phyloP scores from a whole-genome alignment of 2,888 invertebrate species.

The Crematogaster levior region DNA sequence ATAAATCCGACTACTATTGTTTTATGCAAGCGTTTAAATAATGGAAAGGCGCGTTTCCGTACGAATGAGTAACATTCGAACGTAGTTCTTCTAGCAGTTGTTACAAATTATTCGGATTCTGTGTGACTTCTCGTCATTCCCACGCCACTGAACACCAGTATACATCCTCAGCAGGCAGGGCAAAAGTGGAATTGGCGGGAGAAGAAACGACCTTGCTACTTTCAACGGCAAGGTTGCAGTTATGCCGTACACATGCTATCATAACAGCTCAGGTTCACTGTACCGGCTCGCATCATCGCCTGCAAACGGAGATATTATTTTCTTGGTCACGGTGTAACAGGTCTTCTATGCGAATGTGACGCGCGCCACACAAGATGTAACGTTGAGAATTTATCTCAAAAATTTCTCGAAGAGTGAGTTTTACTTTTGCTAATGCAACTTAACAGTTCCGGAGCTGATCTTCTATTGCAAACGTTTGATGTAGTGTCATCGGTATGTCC shows the following conservation, averaged over 20 bases:
- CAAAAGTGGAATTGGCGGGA: constrained; percentile 64
- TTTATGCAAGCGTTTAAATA: not conserved
- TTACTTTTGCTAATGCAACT: not conserved
- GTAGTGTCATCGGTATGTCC: not conserved
- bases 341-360: not conserved
- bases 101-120: not conserved
- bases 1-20: not conserved
- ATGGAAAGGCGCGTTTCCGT: not conserved
- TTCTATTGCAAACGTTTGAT: not conserved
- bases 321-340: constrained; percentile 22
- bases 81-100: not conserved
- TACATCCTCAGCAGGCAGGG: constrained; percentile 40
- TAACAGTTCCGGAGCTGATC: not conserved
- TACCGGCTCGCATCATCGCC: constrained; percentile 51
- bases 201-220: constrained; percentile 80
- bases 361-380: not conserved
- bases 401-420: not conserved
- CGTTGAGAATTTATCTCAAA: not conserved
- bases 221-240: constrained; percentile 81
- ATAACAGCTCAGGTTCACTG: constrained; percentile 73
- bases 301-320: constrained; percentile 27
- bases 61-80: not conserved
- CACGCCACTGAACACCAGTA: constrained; percentile 2
- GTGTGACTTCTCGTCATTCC: constrained; percentile 23
- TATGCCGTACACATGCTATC: constrained; percentile 64